Base-by-base conservation (phyloP, 2,888 invertebrate genomes). In the Drosophila cyrtoloma region DNA sequence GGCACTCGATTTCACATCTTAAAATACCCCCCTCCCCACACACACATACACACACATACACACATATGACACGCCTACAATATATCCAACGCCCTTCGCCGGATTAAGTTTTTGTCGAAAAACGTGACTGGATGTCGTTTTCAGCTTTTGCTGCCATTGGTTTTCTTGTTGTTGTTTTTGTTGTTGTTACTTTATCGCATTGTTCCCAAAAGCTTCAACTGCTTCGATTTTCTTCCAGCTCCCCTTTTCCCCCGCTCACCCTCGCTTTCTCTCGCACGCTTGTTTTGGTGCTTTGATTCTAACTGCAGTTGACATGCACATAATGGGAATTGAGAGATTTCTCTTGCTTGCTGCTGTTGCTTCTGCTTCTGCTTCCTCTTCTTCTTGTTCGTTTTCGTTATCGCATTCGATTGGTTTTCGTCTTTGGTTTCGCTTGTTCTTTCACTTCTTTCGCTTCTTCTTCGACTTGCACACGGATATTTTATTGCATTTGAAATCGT, bases 231-330 rank as follows among this genome's bases (percentile, higher is more conserved):
- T 47, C 26, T 47, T 47, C 47, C 22, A 44, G 44, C 44, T 44
- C 12, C 22, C 12, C 44, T 22, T 22, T 10, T 39, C 33, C 32
- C 16, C 16, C 30, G 33, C 39, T 26, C 52, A 5, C 26, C 3
- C 33, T 14, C 42, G 19, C 53, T 5, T 30, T 2, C 37, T 19
- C 51, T 39, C 28, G 9, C 0, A 3, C 28, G 57, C 72, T 76
- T 81, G 82, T 83, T 81, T 81, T 75, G 77, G 72, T 75, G 75
- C 70, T 82, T 89, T 89, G 88, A 89, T 89, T 89, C 85, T 89
- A 89, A 89, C 90, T 91, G 90, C 85, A 89, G 89, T 87, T 89
- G 88, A 89, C 88, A 89, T 90, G 88, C 88, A 90, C 89, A 89
- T 89, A 91, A 89, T 89, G 85, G 88, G 87, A 89, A 89, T 88